Evolutionary conservation across 2,113 vertebrate genomes (phyloP), one percentile per base, ranked within the genome.

Genomic region (Hiodon alosoides): DNA sequence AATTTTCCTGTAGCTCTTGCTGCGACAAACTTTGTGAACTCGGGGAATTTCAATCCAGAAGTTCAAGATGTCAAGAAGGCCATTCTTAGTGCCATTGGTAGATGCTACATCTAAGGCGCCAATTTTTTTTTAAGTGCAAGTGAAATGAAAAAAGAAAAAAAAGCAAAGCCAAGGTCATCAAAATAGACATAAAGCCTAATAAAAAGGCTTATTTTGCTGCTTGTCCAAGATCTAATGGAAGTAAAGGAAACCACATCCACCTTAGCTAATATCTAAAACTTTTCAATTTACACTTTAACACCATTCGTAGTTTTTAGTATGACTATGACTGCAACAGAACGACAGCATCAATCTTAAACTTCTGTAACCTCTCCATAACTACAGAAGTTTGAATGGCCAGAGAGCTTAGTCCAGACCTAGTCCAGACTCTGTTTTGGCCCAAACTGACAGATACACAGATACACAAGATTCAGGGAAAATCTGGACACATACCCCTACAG

Each of bases 1-100:
- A 77, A 79, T 50, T 86, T 88, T 88, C 88, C 87, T 85, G 81
- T 82, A 88, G 85, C 82, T 86, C 84, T 85, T 83, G 86, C 84
- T 83, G 83, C 84, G 81, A 81, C 73, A 78, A 84, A 61, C 75
- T 80, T 80, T 85, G 86, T 86, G 88, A 88, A 86, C 85, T 83
- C 81, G 81, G 88, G 86, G 47, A 46, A 54, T 54, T 69, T 65
- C 17, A 69, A 50, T 55, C 82, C 86, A 75, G 79, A 87, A 86
- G 74, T 86, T 87, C 31, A 31, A 31, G 86, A 88, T 85, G 85
- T n/a, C 71, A 85, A 83, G 86, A 82, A 77, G 79, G 77, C 46
- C 11, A 13, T 74, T 31, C 66, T 76, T 72, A 81, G 78, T 69
- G 75, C 75, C 59, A 10, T 53, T 13, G 72, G 67, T 78, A 50